Evolutionary conservation across 2,888 invertebrate species (phyloP), one percentile per base, ranked within the genome.

Genomic region (Brenthis daphne): DNA sequence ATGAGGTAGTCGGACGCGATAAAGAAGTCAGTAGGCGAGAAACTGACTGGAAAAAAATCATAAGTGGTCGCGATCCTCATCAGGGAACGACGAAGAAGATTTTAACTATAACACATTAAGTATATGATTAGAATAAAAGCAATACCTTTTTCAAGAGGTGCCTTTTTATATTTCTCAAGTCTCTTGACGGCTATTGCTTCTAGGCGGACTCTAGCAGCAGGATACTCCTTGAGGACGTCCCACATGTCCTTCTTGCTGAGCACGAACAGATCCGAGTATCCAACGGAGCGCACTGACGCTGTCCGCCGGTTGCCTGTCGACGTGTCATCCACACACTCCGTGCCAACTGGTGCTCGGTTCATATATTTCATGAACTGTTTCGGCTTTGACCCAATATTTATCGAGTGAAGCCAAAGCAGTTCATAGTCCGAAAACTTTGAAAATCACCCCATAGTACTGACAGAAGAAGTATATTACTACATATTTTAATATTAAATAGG

Each of bases 231-330:
- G 75, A 98, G 95, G 76, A 99, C 99, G 91, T 99, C 99, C 99
- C 99, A 99, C 97, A 99, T 98, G 94, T 99, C 99, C 94, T 98
- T 98, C 94, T 99, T 99, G 92, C 98, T 98, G 79, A 99, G 95
- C 86, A 99, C 99, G 94, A 99, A 99, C 82, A 99, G 95, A 93
- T 99, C 99, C 89, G 99, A 99, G 94, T 99, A 99, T 80, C 99
- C 99, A 75, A 99, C 99, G 71, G 99, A 99, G 80, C 98, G 95
- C 80, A 99, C 99, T 82, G 98, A 98, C 79, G 99, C 99, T 87
- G 99, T 99, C 90, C 99, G 95, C 86, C 99, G 95, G 94, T 99
- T 99, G 85, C 99, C 99, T 98, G 94, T 88, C 89, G 88, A 92
- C 92, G 92, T 92, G 91, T 90, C 92, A 92, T 90, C 90, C 92